Evolutionary conservation across 2,888 invertebrate species (phyloP).

Genomic region (Elegia similella): DNA sequence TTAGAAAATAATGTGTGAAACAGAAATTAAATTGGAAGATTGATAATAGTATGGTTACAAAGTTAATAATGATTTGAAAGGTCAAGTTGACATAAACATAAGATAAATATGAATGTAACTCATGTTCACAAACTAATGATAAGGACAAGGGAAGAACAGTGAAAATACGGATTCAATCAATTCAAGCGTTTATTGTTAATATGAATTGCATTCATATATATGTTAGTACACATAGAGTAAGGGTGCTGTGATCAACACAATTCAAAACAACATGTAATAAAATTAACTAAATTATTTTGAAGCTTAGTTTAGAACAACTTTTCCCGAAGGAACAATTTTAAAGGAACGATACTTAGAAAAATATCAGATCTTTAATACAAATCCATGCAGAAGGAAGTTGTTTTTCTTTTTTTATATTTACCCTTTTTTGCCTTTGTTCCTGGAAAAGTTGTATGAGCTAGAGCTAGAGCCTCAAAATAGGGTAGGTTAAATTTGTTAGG

Average conservation of each 20-base stretch:
- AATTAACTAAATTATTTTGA: too few species aligned
- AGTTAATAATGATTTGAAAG: conserved; percentile 16
- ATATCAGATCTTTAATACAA: too few species aligned
- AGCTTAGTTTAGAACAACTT: too few species aligned
- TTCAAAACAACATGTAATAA: neutral
- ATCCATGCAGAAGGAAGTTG: too few species aligned
- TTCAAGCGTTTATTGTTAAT: conserved; percentile 72
- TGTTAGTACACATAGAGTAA: conserved; percentile 15
- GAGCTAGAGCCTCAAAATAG: too few species aligned
- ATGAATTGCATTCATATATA: conserved; percentile 77
- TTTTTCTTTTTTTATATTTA: too few species aligned
- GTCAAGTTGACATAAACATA: neutral
- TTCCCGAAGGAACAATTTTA: too few species aligned
- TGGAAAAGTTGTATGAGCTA: too few species aligned
- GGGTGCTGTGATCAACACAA: conserved; percentile 10
- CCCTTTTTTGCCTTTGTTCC: too few species aligned
- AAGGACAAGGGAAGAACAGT: conserved; percentile 38
- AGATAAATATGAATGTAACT: conserved; percentile 73
- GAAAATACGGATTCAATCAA: conserved; percentile 58
- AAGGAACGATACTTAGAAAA: too few species aligned
- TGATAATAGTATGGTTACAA: conserved; percentile 2
- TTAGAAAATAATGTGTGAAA: neutral
- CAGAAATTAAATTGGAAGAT: neutral
- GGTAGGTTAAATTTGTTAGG: too few species aligned
- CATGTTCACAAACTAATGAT: conserved; percentile 52